phyloP scores from a whole-genome alignment of 1,140 invertebrate species.

The Pogonognathellus flavescens region DNA sequence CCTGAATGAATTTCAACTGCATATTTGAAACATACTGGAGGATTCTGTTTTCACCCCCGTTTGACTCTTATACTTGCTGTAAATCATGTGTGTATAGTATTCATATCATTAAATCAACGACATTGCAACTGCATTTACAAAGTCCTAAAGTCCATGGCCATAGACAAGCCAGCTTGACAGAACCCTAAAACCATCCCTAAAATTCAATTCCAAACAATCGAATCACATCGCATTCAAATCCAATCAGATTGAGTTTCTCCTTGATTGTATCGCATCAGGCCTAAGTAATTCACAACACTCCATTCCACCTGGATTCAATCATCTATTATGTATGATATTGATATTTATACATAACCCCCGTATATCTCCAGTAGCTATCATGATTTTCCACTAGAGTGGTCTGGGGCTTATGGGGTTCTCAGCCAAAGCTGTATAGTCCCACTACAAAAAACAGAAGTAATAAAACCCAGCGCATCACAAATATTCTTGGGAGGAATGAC shows the following conservation, averaged over 20 bases:
- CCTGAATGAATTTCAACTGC: neutral
- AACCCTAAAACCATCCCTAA: neutral
- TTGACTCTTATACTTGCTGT: neutral
- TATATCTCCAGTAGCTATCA: too few species aligned
- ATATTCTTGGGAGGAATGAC: too few species aligned
- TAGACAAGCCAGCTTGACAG: neutral
- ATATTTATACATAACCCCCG: too few species aligned
- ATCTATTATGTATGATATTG: neutral
- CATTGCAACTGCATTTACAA: neutral
- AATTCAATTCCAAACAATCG: neutral
- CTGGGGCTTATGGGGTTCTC: too few species aligned
- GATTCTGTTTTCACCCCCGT: neutral
- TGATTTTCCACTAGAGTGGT: too few species aligned
- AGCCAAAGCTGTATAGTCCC: too few species aligned
- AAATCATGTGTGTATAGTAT: neutral
- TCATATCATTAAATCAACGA: slow-evolving; percentile 14
- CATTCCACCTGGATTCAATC: slow-evolving; percentile 8
- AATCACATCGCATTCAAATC: neutral
- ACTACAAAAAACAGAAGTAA: too few species aligned
- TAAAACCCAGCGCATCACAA: too few species aligned
- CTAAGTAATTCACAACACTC: neutral
- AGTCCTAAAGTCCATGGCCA: neutral
- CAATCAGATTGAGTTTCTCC: slow-evolving; percentile 1
- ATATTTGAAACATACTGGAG: too few species aligned
- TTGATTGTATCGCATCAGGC: neutral